Evolutionary conservation across 2,888 invertebrate genomes (phyloP).

Genomic region (Adelphocoris suturalis): DNA sequence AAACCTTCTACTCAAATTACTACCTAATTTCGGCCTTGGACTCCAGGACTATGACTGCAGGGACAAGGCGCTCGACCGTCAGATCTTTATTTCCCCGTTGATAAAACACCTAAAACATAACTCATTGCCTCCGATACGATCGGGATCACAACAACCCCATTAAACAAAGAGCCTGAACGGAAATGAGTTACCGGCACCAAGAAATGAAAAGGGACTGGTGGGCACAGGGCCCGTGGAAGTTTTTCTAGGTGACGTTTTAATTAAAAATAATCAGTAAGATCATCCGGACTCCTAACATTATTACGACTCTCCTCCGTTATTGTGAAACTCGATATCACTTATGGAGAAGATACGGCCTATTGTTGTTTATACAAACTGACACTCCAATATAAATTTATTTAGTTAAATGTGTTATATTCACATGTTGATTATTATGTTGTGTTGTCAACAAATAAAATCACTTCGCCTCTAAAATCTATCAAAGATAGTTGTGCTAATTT

Average conservation of each 20-base stretch:
- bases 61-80: neutral
- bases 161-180: constrained; percentile 4
- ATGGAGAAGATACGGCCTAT: no score
- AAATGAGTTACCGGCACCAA: neutral
- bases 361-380: no score
- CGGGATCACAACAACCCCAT: constrained; percentile 26
- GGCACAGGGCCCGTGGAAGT: neutral
- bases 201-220: neutral
- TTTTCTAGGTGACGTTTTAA: constrained; percentile 36
- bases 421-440: no score
- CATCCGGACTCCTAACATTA: neutral
- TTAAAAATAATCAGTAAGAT: neutral
- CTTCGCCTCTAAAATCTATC: no score
- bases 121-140: constrained; percentile 31
- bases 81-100: neutral
- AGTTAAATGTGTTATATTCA: no score
- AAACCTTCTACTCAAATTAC: no score
- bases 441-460: no score
- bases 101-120: constrained; percentile 25
- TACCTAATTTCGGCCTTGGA: no score
- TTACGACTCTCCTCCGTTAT: neutral
- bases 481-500: no score
- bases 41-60: no score
- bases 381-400: no score
- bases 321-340: neutral